Evolutionary conservation across 2,797 vertebrate species (phyloP).

Genomic region (Trichosurus vulpecula): DNA sequence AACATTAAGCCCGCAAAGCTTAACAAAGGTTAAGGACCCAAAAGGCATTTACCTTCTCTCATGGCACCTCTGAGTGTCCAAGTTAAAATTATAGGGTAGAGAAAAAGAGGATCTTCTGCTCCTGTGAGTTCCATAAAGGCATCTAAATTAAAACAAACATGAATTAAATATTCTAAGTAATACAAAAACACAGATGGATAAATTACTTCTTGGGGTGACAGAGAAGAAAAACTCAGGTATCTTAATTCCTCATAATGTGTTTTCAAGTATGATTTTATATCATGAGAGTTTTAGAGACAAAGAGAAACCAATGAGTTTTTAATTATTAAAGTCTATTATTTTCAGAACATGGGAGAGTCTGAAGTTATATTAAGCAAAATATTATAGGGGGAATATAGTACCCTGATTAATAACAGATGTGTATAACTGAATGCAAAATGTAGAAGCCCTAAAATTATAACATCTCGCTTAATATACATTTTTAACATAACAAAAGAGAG

Average conservation of each 20-base stretch:
- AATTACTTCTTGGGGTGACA: conserved; percentile 11
- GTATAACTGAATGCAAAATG: background rate
- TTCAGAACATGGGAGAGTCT: conserved; percentile 2
- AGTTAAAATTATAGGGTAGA: conserved; percentile 87
- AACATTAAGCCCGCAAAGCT: background rate
- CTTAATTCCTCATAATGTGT: conserved; percentile 2
- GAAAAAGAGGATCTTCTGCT: conserved; percentile 83
- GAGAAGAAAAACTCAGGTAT: conserved; percentile 4
- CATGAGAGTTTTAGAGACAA: background rate
- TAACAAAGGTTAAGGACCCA: background rate
- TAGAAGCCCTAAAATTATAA: background rate
- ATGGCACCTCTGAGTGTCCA: conserved; percentile 84
- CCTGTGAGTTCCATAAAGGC: conserved; percentile 76
- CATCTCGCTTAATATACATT: conserved; percentile 2
- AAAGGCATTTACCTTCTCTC: conserved; percentile 83
- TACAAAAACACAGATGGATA: conserved; percentile 7
- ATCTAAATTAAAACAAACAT: conserved; percentile 75
- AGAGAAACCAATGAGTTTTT: background rate
- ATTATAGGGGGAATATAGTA: background rate
- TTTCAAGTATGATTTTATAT: conserved; percentile 57
- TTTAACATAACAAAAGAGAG: conserved; percentile 1
- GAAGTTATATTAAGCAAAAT: conserved; percentile 9
- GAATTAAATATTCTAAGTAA: conserved; percentile 46
- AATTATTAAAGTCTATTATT: conserved; percentile 24
- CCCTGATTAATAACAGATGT: background rate